Conservation (phyloP, 2,113 vertebrate genomes). For the Talpa occidentalis region DNA sequence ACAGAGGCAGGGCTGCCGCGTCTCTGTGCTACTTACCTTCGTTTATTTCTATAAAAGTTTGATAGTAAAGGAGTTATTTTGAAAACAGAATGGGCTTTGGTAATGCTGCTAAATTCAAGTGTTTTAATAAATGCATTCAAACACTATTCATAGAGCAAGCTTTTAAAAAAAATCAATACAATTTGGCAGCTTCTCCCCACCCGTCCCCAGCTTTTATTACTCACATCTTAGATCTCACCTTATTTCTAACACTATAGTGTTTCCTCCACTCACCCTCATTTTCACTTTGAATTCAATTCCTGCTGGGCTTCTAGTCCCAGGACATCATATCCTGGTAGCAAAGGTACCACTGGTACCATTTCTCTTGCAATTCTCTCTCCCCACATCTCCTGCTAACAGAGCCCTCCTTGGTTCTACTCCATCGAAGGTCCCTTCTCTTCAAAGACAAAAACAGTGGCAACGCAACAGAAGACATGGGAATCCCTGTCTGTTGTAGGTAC, state of each 20-base stretch:
- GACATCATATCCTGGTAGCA: background rate
- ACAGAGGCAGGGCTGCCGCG: background rate
- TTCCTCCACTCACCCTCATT: rapidly evolving
- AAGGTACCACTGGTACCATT: no score
- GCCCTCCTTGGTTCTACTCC: background rate
- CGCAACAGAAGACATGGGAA: background rate
- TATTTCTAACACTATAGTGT: background rate
- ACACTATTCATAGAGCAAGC: background rate
- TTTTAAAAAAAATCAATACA: constrained; percentile 5
- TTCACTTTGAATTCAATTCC: background rate
- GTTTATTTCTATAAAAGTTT: background rate
- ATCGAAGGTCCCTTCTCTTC: background rate
- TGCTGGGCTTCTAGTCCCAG: background rate
- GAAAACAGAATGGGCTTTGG: background rate
- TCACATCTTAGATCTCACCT: background rate
- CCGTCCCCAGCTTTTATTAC: background rate
- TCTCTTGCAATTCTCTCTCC: background rate
- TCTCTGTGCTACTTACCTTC: background rate
- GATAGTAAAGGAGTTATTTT: background rate
- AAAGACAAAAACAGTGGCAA: background rate
- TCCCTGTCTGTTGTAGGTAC: background rate
- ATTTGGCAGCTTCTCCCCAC: background rate
- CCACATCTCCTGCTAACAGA: background rate
- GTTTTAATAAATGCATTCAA: constrained; percentile 11
- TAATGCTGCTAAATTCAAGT: background rate